Evolutionary conservation across 2,888 invertebrate genomes (phyloP).

Genomic region (Brachynemurus nebulosus): DNA sequence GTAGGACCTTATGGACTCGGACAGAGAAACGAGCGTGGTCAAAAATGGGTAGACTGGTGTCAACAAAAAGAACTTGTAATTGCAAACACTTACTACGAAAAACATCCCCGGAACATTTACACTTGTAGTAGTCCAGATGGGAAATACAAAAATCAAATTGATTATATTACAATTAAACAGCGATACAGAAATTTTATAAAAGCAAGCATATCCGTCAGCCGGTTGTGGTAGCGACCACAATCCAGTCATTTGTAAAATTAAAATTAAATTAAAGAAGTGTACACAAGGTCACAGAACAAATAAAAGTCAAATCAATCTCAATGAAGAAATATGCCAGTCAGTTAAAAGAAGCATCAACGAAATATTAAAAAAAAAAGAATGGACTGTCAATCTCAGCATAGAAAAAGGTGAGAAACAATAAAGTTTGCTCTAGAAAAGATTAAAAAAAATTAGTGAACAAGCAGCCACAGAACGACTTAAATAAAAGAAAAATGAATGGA

Average conservation of each 20-base stretch:
- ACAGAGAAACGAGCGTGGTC: not conserved
- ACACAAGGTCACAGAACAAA: not conserved
- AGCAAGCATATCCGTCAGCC: conserved; percentile 2
- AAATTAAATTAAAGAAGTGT: not conserved
- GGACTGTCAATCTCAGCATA: no score
- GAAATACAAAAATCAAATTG: conserved; percentile 4
- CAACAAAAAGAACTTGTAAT: conserved; percentile 2
- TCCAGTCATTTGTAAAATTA: not conserved
- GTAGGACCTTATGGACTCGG: conserved; percentile 1
- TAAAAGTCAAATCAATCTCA: not conserved
- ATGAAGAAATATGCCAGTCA: no score
- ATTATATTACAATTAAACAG: conserved; percentile 3
- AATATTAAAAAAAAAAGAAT: no score
- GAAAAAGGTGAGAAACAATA: no score
- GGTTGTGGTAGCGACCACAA: no score
- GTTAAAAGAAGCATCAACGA: no score
- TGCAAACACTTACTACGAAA: conserved; percentile 3
- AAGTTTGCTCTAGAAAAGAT: no score
- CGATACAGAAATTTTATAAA: conserved; percentile 3
- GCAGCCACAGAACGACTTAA: no score
- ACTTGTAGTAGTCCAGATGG: conserved; percentile 6
- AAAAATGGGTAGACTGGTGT: conserved; percentile 5
- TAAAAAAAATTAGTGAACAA: no score
- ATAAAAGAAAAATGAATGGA: no score
- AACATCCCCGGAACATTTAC: not conserved